Base-by-base conservation (phyloP, 2,888 invertebrate genomes). In the Phengaris arion region DNA sequence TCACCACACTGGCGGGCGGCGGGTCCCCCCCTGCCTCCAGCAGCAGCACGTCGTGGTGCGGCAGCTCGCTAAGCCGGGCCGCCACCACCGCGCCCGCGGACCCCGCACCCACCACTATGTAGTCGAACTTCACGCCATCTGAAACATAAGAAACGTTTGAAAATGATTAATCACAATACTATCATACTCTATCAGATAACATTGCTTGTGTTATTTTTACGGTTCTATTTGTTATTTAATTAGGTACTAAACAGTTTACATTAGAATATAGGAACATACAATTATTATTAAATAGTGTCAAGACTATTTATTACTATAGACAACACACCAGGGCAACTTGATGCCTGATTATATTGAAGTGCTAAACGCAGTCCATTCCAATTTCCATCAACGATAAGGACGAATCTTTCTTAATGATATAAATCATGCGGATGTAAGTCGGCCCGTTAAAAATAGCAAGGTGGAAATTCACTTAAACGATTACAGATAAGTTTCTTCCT, bases 1-100 rank as follows among this genome's bases (percentile, higher is more conserved):
- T 73, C 76, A 85, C 86, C 83, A 84, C 84, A 74, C 85, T 85
- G 6, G 82, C 81, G 0, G 79, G 77, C 2, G 85, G 83, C 10
- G 86, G 86, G 69, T 85, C 81, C 0, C 85, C 85, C 1, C 86
- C 86, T 2, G 85, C 85, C 57, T 86, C 86, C 2, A 86, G 76
- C 6, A 86, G 80, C 48, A 86, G 79, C 6, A 86, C 82, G 1
- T 76, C 81, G 83, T 84, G 83, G 12, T 81, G 76, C 6, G 80
- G 74, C 8, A 83, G 77, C 76, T 86, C 86, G 74, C 83, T 84
- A 7, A 86, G 81, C 8, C 86, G 79, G 8, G 84, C 80, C 2
- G 86, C 86, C 0, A 85, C 81, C 13, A 84, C 80, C 0, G 85
- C 83, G 5, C 86, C 86, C 0, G 81, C 84, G 2, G 85, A 83